These are phyloP conservation scores for Sesamia inferens DNA, from an alignment of 2,888 invertebrate species.

Conservation along the genomic window DNA sequence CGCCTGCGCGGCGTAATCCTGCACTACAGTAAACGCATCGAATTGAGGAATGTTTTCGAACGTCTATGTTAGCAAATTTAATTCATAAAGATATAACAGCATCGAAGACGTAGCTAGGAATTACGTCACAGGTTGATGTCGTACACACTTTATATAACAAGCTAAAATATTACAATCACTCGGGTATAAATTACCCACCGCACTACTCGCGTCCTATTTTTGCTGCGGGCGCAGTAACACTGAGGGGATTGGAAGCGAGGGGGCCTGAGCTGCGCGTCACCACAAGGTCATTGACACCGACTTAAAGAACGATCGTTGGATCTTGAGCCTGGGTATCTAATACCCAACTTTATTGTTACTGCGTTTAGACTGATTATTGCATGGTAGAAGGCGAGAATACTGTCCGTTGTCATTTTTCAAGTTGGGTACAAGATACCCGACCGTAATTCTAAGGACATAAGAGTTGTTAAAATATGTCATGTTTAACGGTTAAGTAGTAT, in stretches of 20 bases:
- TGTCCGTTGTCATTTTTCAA: not conserved
- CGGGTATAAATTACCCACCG: conserved; percentile 30
- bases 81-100: no score
- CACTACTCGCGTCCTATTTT: conserved; percentile 37
- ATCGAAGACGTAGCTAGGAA: not conserved
- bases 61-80: not conserved
- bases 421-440: conserved; percentile 13
- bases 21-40: not conserved
- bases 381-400: not conserved
- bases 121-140: not conserved
- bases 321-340: conserved; percentile 5
- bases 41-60: not conserved
- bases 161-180: not conserved
- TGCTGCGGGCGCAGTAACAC: conserved; percentile 43
- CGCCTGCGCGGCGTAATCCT: conserved; percentile 1
- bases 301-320: not conserved
- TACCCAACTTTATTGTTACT: conserved; percentile 1
- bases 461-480: not conserved
- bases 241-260: conserved; percentile 23
- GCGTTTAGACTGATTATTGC: not conserved
- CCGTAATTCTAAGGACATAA: not conserved
- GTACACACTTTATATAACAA: not conserved
- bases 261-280: conserved; percentile 7
- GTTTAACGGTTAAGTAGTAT: not conserved
- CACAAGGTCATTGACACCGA: conserved; percentile 10